A percentile compares a stretch with the other conserved stretches of the same genome.
These are phyloP conservation scores for Typhlichthys eigenmanni DNA, from an alignment of 2,797 vertebrate species.

Conservation along the genomic window DNA sequence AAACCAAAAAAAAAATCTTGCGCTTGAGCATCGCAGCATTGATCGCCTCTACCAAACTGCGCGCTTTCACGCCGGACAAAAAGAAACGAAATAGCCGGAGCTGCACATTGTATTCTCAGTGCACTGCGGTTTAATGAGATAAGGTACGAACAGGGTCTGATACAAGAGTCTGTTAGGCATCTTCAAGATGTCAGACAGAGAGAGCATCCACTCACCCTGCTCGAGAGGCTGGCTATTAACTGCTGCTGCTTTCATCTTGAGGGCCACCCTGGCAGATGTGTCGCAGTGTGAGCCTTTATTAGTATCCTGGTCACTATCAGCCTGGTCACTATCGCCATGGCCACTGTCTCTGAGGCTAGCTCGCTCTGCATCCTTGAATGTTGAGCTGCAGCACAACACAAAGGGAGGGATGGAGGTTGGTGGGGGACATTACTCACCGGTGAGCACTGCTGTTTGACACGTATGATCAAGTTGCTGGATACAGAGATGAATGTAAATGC, in stretches of 20 bases:
- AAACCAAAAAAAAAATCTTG: background rate
- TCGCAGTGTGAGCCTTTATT: slow-evolving; percentile 99
- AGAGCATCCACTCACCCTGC: slow-evolving; percentile 84
- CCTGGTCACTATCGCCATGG: slow-evolving; percentile 99
- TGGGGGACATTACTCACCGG: slow-evolving; percentile 43
- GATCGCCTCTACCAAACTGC: slow-evolving; percentile 23
- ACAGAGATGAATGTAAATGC: slow-evolving; percentile 62
- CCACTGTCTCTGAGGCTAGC: slow-evolving; percentile 99
- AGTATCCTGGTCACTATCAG: slow-evolving; percentile 99
- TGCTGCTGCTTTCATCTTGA: slow-evolving; percentile 99
- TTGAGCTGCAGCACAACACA: slow-evolving; percentile 89
- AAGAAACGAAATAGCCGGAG: background rate
- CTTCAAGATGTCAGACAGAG: slow-evolving; percentile 65
- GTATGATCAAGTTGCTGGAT: slow-evolving; percentile 50
- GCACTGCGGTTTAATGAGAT: slow-evolving; percentile 10
- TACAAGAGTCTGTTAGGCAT: slow-evolving; percentile 61
- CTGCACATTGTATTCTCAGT: slow-evolving; percentile 13
- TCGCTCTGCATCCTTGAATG: slow-evolving; percentile 99
- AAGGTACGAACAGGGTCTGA: slow-evolving; percentile 52
- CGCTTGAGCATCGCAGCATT: slow-evolving; percentile 6
- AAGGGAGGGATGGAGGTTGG: slow-evolving; percentile 5
- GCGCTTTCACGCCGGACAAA: slow-evolving; percentile 14
- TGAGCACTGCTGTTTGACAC: slow-evolving; percentile 46
- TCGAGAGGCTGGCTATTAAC: slow-evolving; percentile 96
- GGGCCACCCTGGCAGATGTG: slow-evolving; percentile 98